A percentile compares a stretch with the other conserved stretches of the same genome.
Conservation (phyloP, 1,140 invertebrate genomes). For the Drosophila lacertosa region DNA sequence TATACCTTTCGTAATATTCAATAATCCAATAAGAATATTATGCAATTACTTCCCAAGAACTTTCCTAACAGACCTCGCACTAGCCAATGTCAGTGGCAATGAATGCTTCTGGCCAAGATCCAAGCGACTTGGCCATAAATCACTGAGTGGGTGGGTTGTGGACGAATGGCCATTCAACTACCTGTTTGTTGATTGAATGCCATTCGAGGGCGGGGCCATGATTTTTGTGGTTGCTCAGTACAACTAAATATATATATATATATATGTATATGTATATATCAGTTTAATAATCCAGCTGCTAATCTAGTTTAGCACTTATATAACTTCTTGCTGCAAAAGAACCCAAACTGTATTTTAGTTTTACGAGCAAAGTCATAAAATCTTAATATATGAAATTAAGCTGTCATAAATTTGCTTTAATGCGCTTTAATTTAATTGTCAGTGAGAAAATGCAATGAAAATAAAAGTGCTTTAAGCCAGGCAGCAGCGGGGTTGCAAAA, state of each 20-base stretch:
- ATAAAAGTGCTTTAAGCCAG: constrained; percentile 52
- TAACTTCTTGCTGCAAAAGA: constrained; percentile 1
- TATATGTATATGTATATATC: constrained; percentile 4
- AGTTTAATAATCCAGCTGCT: constrained; percentile 64
- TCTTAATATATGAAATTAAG: constrained; percentile 83
- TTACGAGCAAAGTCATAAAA: constrained; percentile 62
- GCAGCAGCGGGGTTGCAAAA: neutral
- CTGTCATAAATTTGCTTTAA: constrained; percentile 81
- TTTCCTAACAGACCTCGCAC: constrained; percentile 17
- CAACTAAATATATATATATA: constrained; percentile 5
- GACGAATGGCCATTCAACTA: constrained; percentile 46
- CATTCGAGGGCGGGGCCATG: constrained; percentile 16
- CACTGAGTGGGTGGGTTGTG: constrained; percentile 55
- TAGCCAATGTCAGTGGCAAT: constrained; percentile 36
- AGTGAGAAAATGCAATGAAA: constrained; percentile 70
- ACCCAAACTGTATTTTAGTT: constrained; percentile 39
- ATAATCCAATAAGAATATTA: no score
- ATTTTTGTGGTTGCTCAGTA: constrained; percentile 41
- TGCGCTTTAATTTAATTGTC: constrained; percentile 82
- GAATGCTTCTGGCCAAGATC: constrained; percentile 60
- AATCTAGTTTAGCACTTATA: constrained; percentile 45
- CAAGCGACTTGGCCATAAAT: constrained; percentile 53
- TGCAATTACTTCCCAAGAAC: constrained; percentile 3
- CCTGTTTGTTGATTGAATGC: constrained; percentile 70
- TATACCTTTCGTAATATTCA: no score